Base-by-base conservation (phyloP, 2,797 vertebrate species). In the Pelobates cultripes region DNA sequence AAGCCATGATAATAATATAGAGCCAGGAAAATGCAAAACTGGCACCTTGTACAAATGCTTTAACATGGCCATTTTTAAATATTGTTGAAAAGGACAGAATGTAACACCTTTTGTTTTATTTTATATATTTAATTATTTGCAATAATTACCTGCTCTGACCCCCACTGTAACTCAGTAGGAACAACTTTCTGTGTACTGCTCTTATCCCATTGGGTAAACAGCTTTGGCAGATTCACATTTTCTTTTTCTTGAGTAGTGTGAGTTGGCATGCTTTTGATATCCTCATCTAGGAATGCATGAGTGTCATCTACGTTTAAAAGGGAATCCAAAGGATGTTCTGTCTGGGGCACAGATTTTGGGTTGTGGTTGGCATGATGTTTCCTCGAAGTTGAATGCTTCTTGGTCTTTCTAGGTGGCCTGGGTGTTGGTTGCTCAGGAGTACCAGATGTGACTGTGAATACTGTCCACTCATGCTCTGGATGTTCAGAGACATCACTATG, bases 111-210 rank as follows among this genome's bases (percentile, higher is more conserved):
- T 28, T 28, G 28, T 28, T 28, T 28, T 51, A 51, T 51, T 51
- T 51, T 6, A 6, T 5, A 51, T 51, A 51, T 6, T 51, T 51
- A 51, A 51, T 14, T 69, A 68, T 14, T 7, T 78, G 44, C 55
- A 75, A 44, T 12, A 0, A 4, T 60, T 89, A 97, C 96, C 96
- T 97, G 96, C 64, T 90, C 88, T 0, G 91, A 90, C 73, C 94
- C 93, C 88, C 94, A 93, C 43, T 93, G 88, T 43, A 86, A 73
- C 81, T 92, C 90, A 0, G 93, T 92, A 0, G 89, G 88, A 45
- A 87, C 82, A 76, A 70, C 0, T 0, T 85, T 76, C 14, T 81
- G 0, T 40, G 84, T 89, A 85, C 79, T 1, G 90, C 88, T 51
- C 89, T 90, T 3, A 87, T 73, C 84, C 87, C 75, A 7, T 79